These are phyloP conservation scores for Planococcus citri DNA, from an alignment of 1,140 invertebrate genomes.

Conservation along the genomic window DNA sequence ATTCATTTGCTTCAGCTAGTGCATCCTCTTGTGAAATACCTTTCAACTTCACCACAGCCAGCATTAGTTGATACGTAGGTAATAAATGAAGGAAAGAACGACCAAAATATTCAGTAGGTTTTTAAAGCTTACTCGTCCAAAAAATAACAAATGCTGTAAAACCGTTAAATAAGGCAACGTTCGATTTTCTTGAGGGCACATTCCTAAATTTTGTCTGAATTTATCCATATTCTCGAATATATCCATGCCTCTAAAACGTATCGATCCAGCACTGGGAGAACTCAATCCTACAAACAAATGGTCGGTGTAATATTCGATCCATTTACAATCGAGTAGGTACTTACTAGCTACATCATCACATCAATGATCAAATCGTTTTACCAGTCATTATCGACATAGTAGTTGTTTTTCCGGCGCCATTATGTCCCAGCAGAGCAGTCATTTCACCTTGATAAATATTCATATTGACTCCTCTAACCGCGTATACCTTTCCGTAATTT, in stretches of 20 bases:
- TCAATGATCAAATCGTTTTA: conserved; percentile 16
- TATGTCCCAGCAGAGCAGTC: conserved; percentile 73
- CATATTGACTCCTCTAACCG: conserved; percentile 29
- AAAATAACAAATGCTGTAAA: conserved; percentile 57
- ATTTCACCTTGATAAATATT: conserved; percentile 50
- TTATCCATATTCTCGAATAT: conserved; percentile 39
- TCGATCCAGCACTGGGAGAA: conserved; percentile 46
- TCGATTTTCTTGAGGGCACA: conserved; percentile 92
- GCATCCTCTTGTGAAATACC: conserved; percentile 31
- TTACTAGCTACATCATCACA: too few relatives aligned
- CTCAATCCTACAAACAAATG: conserved; percentile 45
- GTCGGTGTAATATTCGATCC: too few relatives aligned
- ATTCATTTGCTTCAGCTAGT: conserved; percentile 32
- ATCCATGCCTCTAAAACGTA: conserved; percentile 46
- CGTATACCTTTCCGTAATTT: conserved; percentile 27
- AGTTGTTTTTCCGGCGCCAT: conserved; percentile 81
- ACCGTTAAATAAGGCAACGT: conserved; percentile 84
- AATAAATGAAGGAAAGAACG: too few relatives aligned
- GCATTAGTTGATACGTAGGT: too few relatives aligned
- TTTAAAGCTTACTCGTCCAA: conserved; percentile 28
- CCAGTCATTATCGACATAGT: conserved; percentile 42
- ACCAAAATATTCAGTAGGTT: too few relatives aligned
- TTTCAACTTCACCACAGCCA: conserved; percentile 35
- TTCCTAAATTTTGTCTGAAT: conserved; percentile 46
- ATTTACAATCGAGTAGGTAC: too few relatives aligned